A percentile compares a stretch with the other conserved stretches of the same genome.
phyloP scores from a whole-genome alignment of 2,888 invertebrate genomes.

The Volucella bombylans region DNA sequence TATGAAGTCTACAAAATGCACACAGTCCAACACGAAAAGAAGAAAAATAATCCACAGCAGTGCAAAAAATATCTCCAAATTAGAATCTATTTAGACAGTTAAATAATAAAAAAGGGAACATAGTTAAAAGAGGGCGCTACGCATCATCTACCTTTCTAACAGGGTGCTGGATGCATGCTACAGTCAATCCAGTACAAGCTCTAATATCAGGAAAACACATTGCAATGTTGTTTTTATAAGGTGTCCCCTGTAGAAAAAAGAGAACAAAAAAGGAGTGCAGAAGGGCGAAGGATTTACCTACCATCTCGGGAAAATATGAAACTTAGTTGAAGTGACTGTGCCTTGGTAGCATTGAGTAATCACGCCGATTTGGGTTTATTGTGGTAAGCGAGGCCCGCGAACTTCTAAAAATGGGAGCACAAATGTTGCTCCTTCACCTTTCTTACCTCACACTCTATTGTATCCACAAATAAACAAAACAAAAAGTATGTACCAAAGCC shows the following conservation, averaged over 20 bases:
- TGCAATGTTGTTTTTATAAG: constrained; percentile 59
- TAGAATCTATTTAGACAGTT: constrained; percentile 48
- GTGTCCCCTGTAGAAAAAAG: constrained; percentile 30
- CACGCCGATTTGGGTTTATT: constrained; percentile 63
- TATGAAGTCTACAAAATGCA: constrained; percentile 14
- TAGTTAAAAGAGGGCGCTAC: constrained; percentile 43
- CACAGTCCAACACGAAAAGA: background rate
- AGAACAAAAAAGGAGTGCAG: constrained; percentile 26
- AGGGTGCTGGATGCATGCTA: too few relatives aligned
- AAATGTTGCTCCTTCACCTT: constrained; percentile 33
- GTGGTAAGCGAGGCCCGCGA: constrained; percentile 40
- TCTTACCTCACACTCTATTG: constrained; percentile 5
- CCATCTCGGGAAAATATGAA: too few relatives aligned
- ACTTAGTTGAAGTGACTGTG: background rate
- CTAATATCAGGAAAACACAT: constrained; percentile 21
- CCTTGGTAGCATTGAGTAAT: constrained; percentile 67
- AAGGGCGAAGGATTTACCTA: constrained; percentile 37
- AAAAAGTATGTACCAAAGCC: constrained; percentile 17
- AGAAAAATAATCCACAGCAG: background rate
- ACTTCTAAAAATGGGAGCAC: constrained; percentile 21
- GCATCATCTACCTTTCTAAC: constrained; percentile 36
- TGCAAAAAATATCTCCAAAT: constrained; percentile 53
- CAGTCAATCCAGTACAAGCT: too few relatives aligned
- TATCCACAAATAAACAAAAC: constrained; percentile 19
- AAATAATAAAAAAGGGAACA: constrained; percentile 6